A percentile compares a stretch with the other conserved stretches of the same genome.
Evolutionary conservation across 2,797 vertebrate genomes (phyloP).

Genomic region (Gobio occitaniae): DNA sequence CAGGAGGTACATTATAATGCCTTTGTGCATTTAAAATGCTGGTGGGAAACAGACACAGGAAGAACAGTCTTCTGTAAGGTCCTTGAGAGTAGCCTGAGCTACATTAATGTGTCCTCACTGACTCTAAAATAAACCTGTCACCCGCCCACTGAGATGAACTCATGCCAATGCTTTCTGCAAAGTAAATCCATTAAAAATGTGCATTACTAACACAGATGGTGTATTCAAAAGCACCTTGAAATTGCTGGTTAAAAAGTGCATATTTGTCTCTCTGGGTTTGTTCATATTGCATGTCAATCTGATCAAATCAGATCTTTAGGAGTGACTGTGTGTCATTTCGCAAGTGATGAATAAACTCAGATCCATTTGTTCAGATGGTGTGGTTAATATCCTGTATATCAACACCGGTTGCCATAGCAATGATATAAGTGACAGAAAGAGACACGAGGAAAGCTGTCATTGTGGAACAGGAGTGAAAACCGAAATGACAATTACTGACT

Average conservation of each 20-base stretch:
- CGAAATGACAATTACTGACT: background rate
- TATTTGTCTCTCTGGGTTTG: background rate
- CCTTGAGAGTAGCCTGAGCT: slow-evolving; percentile 65
- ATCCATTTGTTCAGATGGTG: background rate
- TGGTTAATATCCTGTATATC: background rate
- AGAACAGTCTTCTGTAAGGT: slow-evolving; percentile 45
- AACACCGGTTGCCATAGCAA: slow-evolving; percentile 18
- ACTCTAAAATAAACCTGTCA: slow-evolving; percentile 68
- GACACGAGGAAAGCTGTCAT: background rate
- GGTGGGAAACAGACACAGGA: slow-evolving; percentile 44
- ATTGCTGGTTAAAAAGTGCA: background rate
- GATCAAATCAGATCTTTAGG: slow-evolving; percentile 1
- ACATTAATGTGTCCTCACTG: slow-evolving; percentile 62
- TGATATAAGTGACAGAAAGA: background rate
- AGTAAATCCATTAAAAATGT: background rate
- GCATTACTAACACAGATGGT: background rate
- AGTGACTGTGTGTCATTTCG: background rate
- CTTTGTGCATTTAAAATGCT: slow-evolving; percentile 28
- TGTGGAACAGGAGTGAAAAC: background rate
- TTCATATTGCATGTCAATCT: background rate
- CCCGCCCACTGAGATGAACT: slow-evolving; percentile 62
- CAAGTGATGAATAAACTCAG: background rate
- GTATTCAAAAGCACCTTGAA: background rate
- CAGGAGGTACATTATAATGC: slow-evolving; percentile 22
- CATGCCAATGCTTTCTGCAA: slow-evolving; percentile 48